These are phyloP conservation scores for Dioctria rufipes DNA, from an alignment of 2,888 invertebrate genomes.

Conservation along the genomic window DNA sequence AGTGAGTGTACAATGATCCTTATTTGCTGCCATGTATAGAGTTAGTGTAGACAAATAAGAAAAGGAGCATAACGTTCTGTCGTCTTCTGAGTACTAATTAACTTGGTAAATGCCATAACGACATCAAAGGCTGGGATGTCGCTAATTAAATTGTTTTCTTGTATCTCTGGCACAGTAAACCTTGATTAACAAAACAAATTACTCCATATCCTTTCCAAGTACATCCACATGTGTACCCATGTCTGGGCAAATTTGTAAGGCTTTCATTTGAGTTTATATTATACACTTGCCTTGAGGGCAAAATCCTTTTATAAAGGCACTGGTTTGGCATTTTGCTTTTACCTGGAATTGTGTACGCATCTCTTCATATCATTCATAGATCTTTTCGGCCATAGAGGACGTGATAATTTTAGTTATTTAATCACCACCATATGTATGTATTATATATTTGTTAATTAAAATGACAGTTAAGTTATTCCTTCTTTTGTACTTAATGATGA, in stretches of 20 bases:
- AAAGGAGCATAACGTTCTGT: constrained; percentile 10
- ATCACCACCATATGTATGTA: too few species aligned
- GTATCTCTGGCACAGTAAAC: constrained; percentile 28
- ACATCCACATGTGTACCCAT: constrained; percentile 3
- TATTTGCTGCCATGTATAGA: neutral
- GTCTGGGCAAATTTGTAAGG: constrained; percentile 33
- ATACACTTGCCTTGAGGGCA: constrained; percentile 15
- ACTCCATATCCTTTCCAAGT: constrained; percentile 28
- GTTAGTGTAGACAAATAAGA: constrained; percentile 7
- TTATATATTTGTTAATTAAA: too few species aligned
- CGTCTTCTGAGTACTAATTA: constrained; percentile 28
- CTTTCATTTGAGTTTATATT: constrained; percentile 3
- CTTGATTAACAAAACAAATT: constrained; percentile 50
- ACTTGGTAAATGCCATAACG: constrained; percentile 36
- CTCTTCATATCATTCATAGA: neutral
- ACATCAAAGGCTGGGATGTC: constrained; percentile 38
- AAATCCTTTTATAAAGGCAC: neutral
- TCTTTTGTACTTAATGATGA: too few species aligned
- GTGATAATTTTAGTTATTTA: neutral
- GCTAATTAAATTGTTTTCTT: constrained; percentile 48
- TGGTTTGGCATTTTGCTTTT: neutral
- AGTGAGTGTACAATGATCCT: neutral
- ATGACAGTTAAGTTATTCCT: too few species aligned
- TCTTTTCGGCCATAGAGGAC: neutral
- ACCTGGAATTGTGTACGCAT: constrained; percentile 5